Base-by-base conservation (phyloP, 1,140 invertebrate species). In the Nephila pilipes region DNA sequence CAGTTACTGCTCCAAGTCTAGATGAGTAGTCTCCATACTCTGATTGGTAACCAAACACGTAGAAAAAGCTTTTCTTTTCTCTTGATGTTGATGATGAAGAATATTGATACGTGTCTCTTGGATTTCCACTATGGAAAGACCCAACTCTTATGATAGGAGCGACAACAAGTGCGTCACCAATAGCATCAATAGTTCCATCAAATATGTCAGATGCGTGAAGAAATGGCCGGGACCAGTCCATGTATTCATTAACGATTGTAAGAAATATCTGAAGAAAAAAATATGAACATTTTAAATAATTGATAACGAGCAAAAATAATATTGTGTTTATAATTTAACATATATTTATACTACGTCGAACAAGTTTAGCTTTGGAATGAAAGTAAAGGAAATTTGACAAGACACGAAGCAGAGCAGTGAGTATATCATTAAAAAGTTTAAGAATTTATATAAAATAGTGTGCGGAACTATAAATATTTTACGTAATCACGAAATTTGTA, bases 191-290 rank as follows among this genome's bases (percentile, higher is more conserved):
- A 0, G 99, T 98, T 95, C 98, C 98, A 95, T 99, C 98, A 63
- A 99, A 97, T 0, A 99, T 98, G 95, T 98, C 98, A 94, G 98
- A 97, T 54, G 98, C 98, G 96, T 99, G 98, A 94, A 98, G 98
- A 10, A 98, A 97, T 10, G 98, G 98, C 94, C 97, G 96, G 95
- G 99, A 98, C 99, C 99, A 99, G 95, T 99, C 98, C 5, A 98
- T 99, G 95, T 99, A 99, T 95, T 99, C 98, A 95, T 99, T 99
- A 94, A 99, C 97, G 32, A 99, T 97, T 57, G 99, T 99, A 94
- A 99, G 98, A 96, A 99, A 99, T 95, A 99, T 99, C 96, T 99
- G 3, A 80, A 25, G 18, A 6, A 32, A 32, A 32, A 14, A 38
- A 83, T 55, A 22, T 55, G 0, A n/a, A 83, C 16, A 12, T 0